Percentiles rank a stretch among this genome's conserved stretches.
phyloP scores from a whole-genome alignment of 2,888 invertebrate genomes.

The Auanema sp. region DNA sequence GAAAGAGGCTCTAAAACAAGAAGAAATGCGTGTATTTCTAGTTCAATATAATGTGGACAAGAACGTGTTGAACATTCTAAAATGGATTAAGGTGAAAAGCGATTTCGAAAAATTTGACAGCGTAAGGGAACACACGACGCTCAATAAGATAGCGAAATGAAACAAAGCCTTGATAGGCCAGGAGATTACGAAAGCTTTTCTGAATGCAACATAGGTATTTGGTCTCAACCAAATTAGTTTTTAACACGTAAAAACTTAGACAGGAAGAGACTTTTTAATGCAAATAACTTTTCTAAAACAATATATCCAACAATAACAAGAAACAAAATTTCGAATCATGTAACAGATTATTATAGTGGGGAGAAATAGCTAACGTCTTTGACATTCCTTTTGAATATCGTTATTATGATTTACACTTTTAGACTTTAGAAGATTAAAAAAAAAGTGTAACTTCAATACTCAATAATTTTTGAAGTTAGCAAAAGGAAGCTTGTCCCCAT shows the following conservation, averaged over 20 bases:
- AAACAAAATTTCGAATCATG: not conserved
- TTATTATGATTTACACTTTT: not conserved
- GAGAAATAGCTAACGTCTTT: not conserved
- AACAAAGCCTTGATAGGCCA: not conserved
- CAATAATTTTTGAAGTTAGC: not conserved
- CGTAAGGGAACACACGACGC: not conserved
- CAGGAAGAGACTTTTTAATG: not conserved
- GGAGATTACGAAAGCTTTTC: no score
- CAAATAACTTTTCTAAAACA: not conserved
- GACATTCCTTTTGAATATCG: not conserved
- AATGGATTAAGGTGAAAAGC: no score
- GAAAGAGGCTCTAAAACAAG: no score
- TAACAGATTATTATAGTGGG: not conserved
- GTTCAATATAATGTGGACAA: no score
- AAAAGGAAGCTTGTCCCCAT: no score
- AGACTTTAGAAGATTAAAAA: not conserved
- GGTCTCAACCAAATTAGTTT: no score
- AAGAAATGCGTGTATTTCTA: no score
- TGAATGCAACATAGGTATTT: no score
- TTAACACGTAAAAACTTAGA: conserved; percentile 1
- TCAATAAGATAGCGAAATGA: not conserved
- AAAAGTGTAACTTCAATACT: not conserved
- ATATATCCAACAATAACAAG: not conserved
- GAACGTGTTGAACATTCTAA: no score
- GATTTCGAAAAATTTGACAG: not conserved